These are phyloP conservation scores for Sebastes oblongus DNA, from an alignment of 2,797 vertebrate species.

Conservation along the genomic window DNA sequence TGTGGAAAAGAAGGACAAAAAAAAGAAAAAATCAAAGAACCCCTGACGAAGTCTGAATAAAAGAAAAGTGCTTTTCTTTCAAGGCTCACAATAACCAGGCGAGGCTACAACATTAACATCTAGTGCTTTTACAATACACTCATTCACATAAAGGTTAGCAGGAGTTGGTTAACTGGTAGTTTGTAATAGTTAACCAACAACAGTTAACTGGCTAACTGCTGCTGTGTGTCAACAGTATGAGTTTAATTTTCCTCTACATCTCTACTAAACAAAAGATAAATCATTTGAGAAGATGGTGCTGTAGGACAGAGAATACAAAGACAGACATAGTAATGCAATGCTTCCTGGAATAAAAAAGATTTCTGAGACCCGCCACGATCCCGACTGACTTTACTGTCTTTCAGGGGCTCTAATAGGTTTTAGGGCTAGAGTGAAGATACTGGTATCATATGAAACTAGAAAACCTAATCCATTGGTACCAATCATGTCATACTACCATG, in stretches of 20 bases:
- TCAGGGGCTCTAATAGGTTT: no score
- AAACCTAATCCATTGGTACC: no score
- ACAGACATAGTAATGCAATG: background rate
- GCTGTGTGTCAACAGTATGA: no score
- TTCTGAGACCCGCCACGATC: no score
- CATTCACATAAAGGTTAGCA: background rate
- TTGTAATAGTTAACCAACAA: no score
- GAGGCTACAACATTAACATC: background rate
- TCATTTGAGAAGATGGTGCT: background rate
- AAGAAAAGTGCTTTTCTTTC: constrained; percentile 22
- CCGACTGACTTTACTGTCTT: no score
- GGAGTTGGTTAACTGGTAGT: background rate
- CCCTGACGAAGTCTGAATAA: constrained; percentile 17
- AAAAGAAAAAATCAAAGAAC: constrained; percentile 35
- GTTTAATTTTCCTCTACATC: background rate
- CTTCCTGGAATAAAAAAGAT: no score
- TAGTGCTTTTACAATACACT: background rate
- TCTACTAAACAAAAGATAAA: background rate
- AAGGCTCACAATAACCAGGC: background rate
- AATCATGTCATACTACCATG: no score
- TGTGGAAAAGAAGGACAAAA: constrained; percentile 8
- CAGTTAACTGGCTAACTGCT: no score
- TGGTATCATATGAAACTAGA: no score
- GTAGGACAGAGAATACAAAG: background rate
- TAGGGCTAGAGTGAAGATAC: no score